phyloP scores from a whole-genome alignment of 2,797 vertebrate species.

The Clarias pachynema region DNA sequence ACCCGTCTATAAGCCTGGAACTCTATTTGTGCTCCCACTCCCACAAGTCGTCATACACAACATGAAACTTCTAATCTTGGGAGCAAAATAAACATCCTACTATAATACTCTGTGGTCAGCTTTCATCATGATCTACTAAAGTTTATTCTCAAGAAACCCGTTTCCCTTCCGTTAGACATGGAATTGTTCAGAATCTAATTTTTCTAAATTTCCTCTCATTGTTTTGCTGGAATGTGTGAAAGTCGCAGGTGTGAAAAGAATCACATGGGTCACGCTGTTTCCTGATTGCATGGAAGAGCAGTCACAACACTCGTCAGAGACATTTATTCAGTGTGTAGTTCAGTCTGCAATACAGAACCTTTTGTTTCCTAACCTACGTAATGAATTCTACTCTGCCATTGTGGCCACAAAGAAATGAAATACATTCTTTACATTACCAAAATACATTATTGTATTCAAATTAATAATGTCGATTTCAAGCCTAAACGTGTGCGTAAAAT shows the following conservation, averaged over 20 bases:
- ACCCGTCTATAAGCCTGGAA: background rate
- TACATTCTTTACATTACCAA: no score
- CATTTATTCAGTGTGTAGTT: background rate
- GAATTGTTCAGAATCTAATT: slow-evolving; percentile 60
- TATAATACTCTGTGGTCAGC: background rate
- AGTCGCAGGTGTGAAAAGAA: slow-evolving; percentile 69
- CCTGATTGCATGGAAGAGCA: slow-evolving; percentile 49
- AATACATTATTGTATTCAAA: no score
- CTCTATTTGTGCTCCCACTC: background rate
- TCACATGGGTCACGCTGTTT: slow-evolving; percentile 60
- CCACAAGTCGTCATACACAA: background rate
- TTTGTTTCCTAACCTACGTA: no score
- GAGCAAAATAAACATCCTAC: background rate
- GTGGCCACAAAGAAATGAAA: no score
- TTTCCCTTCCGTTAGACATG: slow-evolving; percentile 63
- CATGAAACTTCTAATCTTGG: background rate
- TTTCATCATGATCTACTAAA: slow-evolving; percentile 63
- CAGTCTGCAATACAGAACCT: background rate
- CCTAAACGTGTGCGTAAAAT: no score
- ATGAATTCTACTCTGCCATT: no score
- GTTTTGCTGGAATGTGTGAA: slow-evolving; percentile 72
- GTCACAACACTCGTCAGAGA: background rate
- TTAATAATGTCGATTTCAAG: no score
- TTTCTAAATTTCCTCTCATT: slow-evolving; percentile 81
- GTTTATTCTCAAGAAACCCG: slow-evolving; percentile 58